Percentiles rank a stretch among this genome's conserved stretches.
Evolutionary conservation across 2,113 vertebrate genomes (phyloP).

Genomic region (Bos indicus): DNA sequence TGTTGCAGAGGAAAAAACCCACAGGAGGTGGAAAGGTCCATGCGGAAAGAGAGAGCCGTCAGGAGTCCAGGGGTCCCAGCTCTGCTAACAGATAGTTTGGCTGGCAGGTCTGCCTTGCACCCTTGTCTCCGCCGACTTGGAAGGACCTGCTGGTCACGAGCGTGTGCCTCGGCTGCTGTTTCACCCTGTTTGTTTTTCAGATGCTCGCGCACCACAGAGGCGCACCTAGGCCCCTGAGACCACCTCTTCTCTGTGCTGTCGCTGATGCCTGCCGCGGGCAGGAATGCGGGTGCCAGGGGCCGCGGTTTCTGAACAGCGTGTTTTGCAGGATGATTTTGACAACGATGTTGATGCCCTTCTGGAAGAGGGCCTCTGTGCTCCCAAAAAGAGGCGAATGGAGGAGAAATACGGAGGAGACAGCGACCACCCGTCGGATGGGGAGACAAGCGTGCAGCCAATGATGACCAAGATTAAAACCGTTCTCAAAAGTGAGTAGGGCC

Average conservation of each 20-base stretch:
- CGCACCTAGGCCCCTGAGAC: conserved; percentile 20
- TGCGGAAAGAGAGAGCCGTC: background rate
- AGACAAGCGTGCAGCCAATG: conserved; percentile 97
- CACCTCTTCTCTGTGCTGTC: conserved; percentile 58
- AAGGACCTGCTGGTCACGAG: conserved; percentile 17
- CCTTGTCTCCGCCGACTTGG: background rate
- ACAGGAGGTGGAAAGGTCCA: background rate
- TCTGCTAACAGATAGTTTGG: background rate
- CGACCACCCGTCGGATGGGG: conserved; percentile 95
- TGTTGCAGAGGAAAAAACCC: background rate
- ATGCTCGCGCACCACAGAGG: background rate
- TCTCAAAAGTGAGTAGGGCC: conserved; percentile 92
- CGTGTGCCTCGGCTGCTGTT: background rate
- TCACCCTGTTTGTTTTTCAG: conserved; percentile 52
- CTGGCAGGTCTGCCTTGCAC: background rate
- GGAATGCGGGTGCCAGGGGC: background rate
- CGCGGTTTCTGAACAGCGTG: conserved; percentile 75
- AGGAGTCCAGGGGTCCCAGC: background rate
- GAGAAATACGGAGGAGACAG: conserved; percentile 92
- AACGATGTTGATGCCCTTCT: conserved; percentile 98
- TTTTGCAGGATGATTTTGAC: conserved; percentile 99
- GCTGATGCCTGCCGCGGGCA: background rate
- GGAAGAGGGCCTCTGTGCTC: conserved; percentile 96
- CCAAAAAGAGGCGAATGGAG: conserved; percentile 94
- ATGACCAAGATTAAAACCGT: conserved; percentile 99